phyloP scores from a whole-genome alignment of 2,888 invertebrate genomes.

The Acronicta aceris region DNA sequence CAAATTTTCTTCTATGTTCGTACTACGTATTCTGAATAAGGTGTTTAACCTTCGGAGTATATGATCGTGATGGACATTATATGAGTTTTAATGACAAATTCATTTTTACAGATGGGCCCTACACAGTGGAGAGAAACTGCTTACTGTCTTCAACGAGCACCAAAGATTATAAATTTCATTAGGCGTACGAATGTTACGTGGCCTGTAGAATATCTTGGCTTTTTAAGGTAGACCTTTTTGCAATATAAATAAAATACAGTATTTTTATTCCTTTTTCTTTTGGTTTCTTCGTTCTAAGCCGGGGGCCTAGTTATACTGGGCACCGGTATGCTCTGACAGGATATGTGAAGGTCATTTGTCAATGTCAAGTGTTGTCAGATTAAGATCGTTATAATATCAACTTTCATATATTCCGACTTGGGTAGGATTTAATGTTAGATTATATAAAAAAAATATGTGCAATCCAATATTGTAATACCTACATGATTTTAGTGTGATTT shows the following conservation, averaged over 20 bases:
- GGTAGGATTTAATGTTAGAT: not conserved
- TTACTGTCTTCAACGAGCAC: conserved; percentile 56
- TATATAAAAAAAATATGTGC: too few relatives aligned
- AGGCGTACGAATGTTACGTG: not conserved
- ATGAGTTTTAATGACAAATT: not conserved
- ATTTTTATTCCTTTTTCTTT: too few relatives aligned
- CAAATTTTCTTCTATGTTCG: too few relatives aligned
- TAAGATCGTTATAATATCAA: conserved; percentile 2
- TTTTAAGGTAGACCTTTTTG: not conserved
- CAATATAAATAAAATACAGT: too few relatives aligned
- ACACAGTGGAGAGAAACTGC: conserved; percentile 73
- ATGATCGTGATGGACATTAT: too few relatives aligned
- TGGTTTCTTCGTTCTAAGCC: too few relatives aligned
- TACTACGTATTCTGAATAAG: too few relatives aligned
- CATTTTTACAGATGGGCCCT: conserved; percentile 82
- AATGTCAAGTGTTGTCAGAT: conserved; percentile 5
- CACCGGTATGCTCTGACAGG: too few relatives aligned
- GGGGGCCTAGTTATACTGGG: too few relatives aligned
- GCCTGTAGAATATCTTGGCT: not conserved
- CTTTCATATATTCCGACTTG: not conserved
- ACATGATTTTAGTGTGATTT: too few relatives aligned
- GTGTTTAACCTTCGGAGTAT: too few relatives aligned
- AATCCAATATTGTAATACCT: too few relatives aligned
- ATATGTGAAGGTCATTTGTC: not conserved
- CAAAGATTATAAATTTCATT: conserved; percentile 63